Conservation (phyloP, 2,113 vertebrate species). For the Cavia aperea region DNA sequence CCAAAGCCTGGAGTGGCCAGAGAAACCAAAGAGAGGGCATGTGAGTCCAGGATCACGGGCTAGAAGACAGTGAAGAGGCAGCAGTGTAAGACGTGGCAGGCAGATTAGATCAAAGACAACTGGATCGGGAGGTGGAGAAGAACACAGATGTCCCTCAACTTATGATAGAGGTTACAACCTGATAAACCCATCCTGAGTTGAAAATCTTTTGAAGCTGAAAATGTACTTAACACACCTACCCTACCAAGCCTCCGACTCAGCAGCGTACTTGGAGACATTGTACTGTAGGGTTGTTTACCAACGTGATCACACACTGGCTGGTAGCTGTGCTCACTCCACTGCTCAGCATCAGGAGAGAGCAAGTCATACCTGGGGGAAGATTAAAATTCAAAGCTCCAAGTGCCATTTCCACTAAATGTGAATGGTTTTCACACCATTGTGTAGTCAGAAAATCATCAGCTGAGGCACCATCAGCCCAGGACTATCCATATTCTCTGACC, state of each 20-base stretch:
- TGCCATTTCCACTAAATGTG: background rate
- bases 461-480: no score
- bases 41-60: background rate
- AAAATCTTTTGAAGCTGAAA: background rate
- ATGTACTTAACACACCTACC: background rate
- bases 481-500: background rate
- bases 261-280: background rate
- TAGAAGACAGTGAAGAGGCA: background rate
- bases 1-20: background rate
- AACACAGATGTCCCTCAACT: background rate
- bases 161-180: background rate
- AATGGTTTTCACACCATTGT: background rate
- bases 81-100: background rate
- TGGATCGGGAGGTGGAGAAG: no score
- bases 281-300: background rate
- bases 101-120: background rate
- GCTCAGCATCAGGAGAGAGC: background rate
- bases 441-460: background rate
- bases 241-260: background rate
- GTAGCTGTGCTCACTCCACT: background rate
- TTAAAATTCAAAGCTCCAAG: background rate
- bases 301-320: background rate
- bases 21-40: background rate
- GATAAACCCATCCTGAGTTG: background rate
- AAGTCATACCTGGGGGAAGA: background rate